Base-by-base conservation (phyloP, 2,888 invertebrate genomes). In the Pardosa pseudoannulata region DNA sequence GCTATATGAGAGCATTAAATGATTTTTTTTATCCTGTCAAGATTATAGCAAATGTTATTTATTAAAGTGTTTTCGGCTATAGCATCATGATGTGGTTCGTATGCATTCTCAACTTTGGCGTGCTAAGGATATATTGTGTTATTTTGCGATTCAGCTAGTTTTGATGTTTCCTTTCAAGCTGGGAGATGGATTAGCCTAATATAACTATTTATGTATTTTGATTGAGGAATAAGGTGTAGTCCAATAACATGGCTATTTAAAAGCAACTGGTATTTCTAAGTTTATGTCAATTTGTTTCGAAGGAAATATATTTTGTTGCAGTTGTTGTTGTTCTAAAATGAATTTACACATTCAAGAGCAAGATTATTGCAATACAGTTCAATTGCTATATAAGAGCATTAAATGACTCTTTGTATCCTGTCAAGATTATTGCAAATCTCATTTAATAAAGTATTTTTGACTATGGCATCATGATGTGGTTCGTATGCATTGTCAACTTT, bases 21-120 rank as follows among this genome's bases (percentile, higher is more conserved):
- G n/a, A n/a, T n/a, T n/a, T n/a, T n/a, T 65, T 67, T 65, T 72
- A n/a, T 65, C 65, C 41, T 65, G 72, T 65, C 65, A 72, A 32
- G 79, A 65, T 73, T 67, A 64, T 46, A 67, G 71, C 46, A 80
- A 80, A 72, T 73, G 65, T 80, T 73, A 80, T 80, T 80, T 80
- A 80, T 80, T 80, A 80, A 50, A 23, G 23, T 46, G 32, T 11
- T 19, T 32, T n/a, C 73, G 82, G 75, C 75, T 75, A 68, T 70
- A 46, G 82, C 46, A n/a, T 50, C 29, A 70, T 70, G 75, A 75
- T 68, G 75, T 74, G 62, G 74, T 31, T 32, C 27, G 6, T 31
- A 2, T n/a, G 75, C 64, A 82, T 82, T 75, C 75, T 82, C 29
- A 23, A 29, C 29, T 31, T 39, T 31, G 31, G 62, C 75, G 64